Conservation (phyloP, 1,140 invertebrate species). For the Cotesia glomerata region DNA sequence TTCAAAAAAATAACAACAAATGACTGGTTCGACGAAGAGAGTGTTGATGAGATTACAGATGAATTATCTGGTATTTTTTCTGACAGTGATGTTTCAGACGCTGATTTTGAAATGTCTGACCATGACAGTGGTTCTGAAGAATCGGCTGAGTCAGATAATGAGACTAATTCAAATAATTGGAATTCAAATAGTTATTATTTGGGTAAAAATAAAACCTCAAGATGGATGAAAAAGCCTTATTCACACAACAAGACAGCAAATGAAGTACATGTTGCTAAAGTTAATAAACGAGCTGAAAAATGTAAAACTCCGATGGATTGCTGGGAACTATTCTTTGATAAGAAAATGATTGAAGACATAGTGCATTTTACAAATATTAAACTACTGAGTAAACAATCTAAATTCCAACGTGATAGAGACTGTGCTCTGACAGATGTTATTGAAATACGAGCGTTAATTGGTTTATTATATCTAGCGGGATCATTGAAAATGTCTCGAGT, state of each 20-base stretch:
- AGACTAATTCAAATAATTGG: not conserved
- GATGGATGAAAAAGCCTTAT: slow-evolving; percentile 1
- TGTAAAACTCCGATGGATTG: not conserved
- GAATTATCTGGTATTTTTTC: not conserved
- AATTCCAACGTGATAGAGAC: not conserved
- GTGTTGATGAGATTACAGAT: not conserved
- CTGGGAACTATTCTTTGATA: not conserved
- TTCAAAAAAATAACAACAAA: not conserved
- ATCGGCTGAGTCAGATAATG: not conserved
- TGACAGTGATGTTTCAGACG: not conserved
- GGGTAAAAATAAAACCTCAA: not conserved
- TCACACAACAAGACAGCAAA: not conserved
- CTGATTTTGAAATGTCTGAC: not conserved
- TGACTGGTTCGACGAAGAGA: not conserved
- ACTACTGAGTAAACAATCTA: not conserved
- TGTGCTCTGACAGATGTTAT: not conserved
- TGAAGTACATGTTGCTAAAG: not conserved
- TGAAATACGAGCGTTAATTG: not conserved
- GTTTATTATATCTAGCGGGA: not conserved
- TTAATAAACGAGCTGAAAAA: not conserved
- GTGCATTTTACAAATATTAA: not conserved
- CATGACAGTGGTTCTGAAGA: not conserved
- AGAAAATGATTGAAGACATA: not conserved
- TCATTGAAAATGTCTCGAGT: not conserved
- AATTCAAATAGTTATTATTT: not conserved